Evolutionary conservation across 2,797 vertebrate species (phyloP), one percentile per base, ranked within the genome.

Genomic region (Anableps anableps): DNA sequence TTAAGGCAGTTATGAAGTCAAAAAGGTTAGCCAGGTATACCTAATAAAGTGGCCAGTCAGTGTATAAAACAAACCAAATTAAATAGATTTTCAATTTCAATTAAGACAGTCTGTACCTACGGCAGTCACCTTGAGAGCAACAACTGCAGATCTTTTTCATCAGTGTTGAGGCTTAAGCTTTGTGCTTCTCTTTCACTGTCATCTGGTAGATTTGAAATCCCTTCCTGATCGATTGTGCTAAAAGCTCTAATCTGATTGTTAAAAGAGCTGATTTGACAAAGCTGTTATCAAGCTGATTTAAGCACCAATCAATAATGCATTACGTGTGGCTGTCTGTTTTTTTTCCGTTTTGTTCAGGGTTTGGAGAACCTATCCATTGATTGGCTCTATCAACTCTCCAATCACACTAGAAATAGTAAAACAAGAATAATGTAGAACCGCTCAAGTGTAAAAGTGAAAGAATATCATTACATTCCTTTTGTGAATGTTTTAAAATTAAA

Each of bases 211-310:
- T 94, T 95, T 93, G 86, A 95, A 94, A 95, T 91, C 88, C 93
- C 79, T 86, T 87, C 80, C 51, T 84, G 50, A 95, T 96, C 95
- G 94, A 96, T 96, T 82, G 87, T 75, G 90, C 95, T 96, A 95
- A 96, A 96, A 96, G 95, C 95, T 93, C 85, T 96, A 96, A 96
- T 96, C 94, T 95, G 95, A 96, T 96, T 96, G 93, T 95, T 94
- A 95, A 95, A 96, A 95, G 94, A 95, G 96, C 95, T 96, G 96
- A 96, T 96, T 95, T 95, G 95, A 96, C 95, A 95, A 95, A 96
- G 95, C 95, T 92, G 93, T 95, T 96, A 96, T 96, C 94, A 95
- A 95, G 95, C 96, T 93, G 95, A 94, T 96, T 96, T 95, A 95
- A 95, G 95, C 89, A 92, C 87, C 93, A 87, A 95, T 95, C 95